phyloP scores from a whole-genome alignment of 2,888 invertebrate species.

The Ennomos fuscantarius region DNA sequence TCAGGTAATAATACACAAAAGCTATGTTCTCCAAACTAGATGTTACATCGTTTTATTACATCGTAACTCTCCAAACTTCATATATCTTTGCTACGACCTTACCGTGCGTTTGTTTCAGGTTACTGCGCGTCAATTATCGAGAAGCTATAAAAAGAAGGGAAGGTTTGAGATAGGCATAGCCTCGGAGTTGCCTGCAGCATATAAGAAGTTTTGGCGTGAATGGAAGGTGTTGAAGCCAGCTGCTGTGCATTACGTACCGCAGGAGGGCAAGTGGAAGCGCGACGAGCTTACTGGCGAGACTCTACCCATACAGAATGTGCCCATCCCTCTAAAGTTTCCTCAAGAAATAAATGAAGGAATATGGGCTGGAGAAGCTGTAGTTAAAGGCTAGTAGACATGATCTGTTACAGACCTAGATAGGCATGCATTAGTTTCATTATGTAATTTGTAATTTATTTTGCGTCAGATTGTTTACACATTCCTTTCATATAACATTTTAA shows the following conservation, averaged over 20 bases:
- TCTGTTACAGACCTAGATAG: neutral
- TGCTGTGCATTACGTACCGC: slow-evolving; percentile 89
- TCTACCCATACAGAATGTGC: slow-evolving; percentile 89
- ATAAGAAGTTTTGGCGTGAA: slow-evolving; percentile 94
- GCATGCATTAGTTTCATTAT: slow-evolving; percentile 10
- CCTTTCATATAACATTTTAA: too few species aligned
- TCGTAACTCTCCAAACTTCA: neutral
- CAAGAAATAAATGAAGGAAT: slow-evolving; percentile 93
- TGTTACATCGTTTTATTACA: slow-evolving; percentile 43
- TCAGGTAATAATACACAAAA: slow-evolving; percentile 52
- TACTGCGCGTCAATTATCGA: slow-evolving; percentile 76
- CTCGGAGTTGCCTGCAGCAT: slow-evolving; percentile 90
- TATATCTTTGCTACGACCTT: slow-evolving; percentile 50
- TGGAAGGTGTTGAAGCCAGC: slow-evolving; percentile 89
- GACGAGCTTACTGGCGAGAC: slow-evolving; percentile 91
- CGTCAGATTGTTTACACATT: slow-evolving; percentile 13
- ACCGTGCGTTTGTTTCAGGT: slow-evolving; percentile 62
- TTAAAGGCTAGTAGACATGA: slow-evolving; percentile 86
- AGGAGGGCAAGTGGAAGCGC: slow-evolving; percentile 89
- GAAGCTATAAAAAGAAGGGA: slow-evolving; percentile 78
- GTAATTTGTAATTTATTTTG: slow-evolving; percentile 22
- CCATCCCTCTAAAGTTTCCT: slow-evolving; percentile 91
- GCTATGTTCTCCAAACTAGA: neutral
- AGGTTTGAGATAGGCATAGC: slow-evolving; percentile 89
- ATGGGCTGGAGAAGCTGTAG: slow-evolving; percentile 98